These are phyloP conservation scores for Cataglyphis albicans DNA, from an alignment of 2,888 invertebrate species.

Conservation along the genomic window DNA sequence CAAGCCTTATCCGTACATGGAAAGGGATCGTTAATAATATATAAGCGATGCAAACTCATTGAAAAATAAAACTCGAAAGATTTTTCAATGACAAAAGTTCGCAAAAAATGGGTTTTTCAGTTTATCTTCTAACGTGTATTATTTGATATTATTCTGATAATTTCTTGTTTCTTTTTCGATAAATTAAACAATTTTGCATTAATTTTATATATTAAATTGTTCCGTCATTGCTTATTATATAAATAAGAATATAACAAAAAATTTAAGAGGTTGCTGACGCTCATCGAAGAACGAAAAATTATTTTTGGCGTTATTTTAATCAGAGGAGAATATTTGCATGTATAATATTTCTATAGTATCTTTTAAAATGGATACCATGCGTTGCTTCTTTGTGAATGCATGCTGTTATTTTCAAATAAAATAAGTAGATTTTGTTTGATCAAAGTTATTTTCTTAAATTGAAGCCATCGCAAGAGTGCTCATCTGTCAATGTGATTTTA, in stretches of 20 bases:
- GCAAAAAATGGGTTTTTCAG: too few relatives aligned
- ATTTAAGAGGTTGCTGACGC: neutral
- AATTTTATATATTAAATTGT: neutral
- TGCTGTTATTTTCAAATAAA: constrained; percentile 3
- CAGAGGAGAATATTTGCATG: neutral
- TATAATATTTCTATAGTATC: neutral
- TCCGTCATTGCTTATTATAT: neutral
- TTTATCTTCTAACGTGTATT: neutral
- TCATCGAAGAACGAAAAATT: neutral
- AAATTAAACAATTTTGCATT: constrained; percentile 6
- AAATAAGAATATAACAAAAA: neutral
- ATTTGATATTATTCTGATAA: neutral
- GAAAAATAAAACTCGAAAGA: neutral
- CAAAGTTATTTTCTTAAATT: neutral
- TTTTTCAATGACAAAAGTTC: neutral
- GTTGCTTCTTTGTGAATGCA: neutral
- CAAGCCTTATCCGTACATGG: constrained; percentile 67
- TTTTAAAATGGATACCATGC: neutral
- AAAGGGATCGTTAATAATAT: constrained; percentile 75
- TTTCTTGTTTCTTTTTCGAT: neutral
- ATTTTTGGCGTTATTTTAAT: constrained; percentile 2
- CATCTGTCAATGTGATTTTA: neutral
- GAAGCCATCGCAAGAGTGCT: neutral
- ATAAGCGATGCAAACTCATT: neutral
- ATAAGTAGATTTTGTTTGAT: neutral